phyloP scores from a whole-genome alignment of 1,140 invertebrate species.

The Ceratina calcarata region DNA sequence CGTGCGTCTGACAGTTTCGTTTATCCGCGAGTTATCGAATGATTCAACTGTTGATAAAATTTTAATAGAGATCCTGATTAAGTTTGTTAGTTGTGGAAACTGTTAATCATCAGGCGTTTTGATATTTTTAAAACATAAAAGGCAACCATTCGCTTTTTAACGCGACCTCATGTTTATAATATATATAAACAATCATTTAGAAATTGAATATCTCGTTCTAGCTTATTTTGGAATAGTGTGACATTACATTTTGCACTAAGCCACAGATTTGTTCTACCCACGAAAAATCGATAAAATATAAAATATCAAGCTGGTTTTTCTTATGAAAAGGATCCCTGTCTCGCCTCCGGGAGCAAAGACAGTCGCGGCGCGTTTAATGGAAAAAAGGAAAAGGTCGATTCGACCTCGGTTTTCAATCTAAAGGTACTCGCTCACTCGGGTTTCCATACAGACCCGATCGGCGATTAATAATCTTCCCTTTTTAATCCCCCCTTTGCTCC shows the following conservation, averaged over 20 bases:
- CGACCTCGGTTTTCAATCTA: slow-evolving; percentile 31
- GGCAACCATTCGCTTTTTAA: no score
- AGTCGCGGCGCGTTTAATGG: neutral
- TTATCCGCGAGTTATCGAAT: neutral
- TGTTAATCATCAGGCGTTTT: neutral
- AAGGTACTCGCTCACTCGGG: neutral
- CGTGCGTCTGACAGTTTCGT: neutral
- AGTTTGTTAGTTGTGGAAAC: neutral
- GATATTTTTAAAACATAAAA: no score
- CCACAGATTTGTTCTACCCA: no score
- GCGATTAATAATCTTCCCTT: slow-evolving; percentile 42
- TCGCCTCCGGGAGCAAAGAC: neutral
- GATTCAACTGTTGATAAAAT: neutral
- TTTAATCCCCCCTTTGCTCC: slow-evolving; percentile 10
- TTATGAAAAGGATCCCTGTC: neutral
- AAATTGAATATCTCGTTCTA: no score
- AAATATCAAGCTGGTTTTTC: no score
- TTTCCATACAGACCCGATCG: slow-evolving; percentile 25
- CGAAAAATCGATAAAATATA: no score
- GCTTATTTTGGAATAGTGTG: no score
- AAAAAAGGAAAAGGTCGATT: slow-evolving; percentile 20
- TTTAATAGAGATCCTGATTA: neutral
- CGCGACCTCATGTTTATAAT: no score
- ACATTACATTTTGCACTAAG: no score
- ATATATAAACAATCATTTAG: no score